Evolutionary conservation across 2,113 vertebrate species (phyloP).

Genomic region (Crotalus tigris): DNA sequence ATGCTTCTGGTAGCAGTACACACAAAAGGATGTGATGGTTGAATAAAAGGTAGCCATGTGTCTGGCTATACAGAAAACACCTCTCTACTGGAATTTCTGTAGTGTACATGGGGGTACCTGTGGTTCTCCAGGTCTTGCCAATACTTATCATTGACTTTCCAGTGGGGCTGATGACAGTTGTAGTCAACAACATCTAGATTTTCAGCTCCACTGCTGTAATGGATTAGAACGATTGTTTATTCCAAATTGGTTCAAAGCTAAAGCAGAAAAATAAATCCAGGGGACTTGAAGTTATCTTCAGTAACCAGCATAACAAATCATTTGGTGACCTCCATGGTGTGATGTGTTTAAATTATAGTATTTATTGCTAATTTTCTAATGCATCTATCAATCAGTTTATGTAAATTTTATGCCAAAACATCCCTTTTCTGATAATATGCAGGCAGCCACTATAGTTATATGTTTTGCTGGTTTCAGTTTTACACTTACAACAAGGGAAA

Average conservation of each 20-base stretch:
- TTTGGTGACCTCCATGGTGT: not conserved
- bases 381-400: not conserved
- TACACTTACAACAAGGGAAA: too few relatives aligned
- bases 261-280: not conserved
- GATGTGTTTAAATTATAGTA: not conserved
- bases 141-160: not conserved
- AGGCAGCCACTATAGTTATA: not conserved
- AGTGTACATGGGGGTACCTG: not conserved
- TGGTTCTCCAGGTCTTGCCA: not conserved
- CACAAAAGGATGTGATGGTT: not conserved
- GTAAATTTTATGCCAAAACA: not conserved
- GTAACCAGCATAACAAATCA: not conserved
- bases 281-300: not conserved
- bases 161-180: not conserved
- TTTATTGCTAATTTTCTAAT: not conserved
- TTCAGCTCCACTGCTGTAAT: not conserved
- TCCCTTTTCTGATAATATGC: not conserved
- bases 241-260: not conserved
- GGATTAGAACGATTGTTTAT: not conserved
- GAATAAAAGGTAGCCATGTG: not conserved
- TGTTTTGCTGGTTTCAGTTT: not conserved
- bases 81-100: not conserved
- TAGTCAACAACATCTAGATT: not conserved
- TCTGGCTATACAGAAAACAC: not conserved
- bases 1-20: not conserved